Evolutionary conservation across 2,797 vertebrate genomes (phyloP), one percentile per base, ranked within the genome.

Genomic region (Clarias platycephalus): DNA sequence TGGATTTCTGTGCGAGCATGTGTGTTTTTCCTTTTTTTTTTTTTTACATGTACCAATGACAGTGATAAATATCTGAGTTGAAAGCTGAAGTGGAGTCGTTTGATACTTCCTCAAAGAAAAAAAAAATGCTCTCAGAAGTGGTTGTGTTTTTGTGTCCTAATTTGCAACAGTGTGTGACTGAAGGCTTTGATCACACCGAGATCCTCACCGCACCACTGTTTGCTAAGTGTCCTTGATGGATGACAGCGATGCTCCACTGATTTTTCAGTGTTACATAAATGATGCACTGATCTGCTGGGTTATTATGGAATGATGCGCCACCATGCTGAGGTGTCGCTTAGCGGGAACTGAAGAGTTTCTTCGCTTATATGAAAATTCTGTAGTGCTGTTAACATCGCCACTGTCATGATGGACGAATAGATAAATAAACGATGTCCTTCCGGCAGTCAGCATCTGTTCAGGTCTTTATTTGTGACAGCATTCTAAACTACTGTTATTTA

Each of bases 161-260:
- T 80, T 58, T 57, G 66, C 58, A 64, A 63, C 74, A 71, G 64
- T 7, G 40, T 57, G 67, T 64, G 68, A 83, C 44, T 72, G 58
- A 70, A 86, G 67, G 22, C 85, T 83, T 80, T 86, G 81, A 86
- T 86, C 81, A 66, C 6, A 15, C 18, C 0, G 60, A 83, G 75
- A 79, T 70, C n/a, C 24, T 72, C 24, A 60, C 81, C 22, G 68
- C 44, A 63, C 63, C 81, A 58, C 67, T 55, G 76, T 74, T 72
- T 66, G 81, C 44, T 74, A 80, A 83, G 63, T 58, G 85, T 71
- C 75, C 81, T 72, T 83, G 85, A 86, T 83, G 85, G 85, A 83
- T 86, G 85, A 86, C 81, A 76, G 74, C 55, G 28, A 66, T 80
- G 81, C 85, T 80, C 76, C 37, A 20, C 81, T 78, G 67, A 80